These are phyloP conservation scores for Coecobrya sp. DNA, from an alignment of 2,888 invertebrate genomes.

Conservation along the genomic window DNA sequence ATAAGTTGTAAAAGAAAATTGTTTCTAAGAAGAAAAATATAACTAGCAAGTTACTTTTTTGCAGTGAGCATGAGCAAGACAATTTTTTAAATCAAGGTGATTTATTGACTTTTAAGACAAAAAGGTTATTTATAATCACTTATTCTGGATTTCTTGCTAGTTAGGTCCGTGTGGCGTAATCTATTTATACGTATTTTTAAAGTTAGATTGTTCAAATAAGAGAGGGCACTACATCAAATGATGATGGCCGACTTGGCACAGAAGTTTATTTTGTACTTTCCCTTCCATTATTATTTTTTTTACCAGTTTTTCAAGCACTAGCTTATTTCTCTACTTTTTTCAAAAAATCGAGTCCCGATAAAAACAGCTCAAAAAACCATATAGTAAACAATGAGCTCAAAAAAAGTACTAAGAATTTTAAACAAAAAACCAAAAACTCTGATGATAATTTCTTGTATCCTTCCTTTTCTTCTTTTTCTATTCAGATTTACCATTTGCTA, in stretches of 20 bases:
- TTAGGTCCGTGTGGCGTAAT: too few relatives aligned
- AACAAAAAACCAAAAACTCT: background rate
- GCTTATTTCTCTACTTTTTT: too few relatives aligned
- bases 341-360: background rate
- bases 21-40: too few relatives aligned
- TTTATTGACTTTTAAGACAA: background rate
- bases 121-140: background rate
- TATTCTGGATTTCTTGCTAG: too few relatives aligned
- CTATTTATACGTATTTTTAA: background rate
- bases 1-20: too few relatives aligned
- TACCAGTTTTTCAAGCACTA: too few relatives aligned
- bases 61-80: slow-evolving; percentile 33
- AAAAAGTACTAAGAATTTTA: background rate
- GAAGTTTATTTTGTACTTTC: too few relatives aligned
- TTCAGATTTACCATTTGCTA: background rate
- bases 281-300: too few relatives aligned
- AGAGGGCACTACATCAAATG: slow-evolving; percentile 9
- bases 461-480: background rate
- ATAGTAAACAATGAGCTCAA: background rate
- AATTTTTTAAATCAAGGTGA: slow-evolving; percentile 26
- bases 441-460: background rate
- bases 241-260: too few relatives aligned
- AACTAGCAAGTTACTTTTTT: background rate
- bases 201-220: background rate
- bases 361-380: background rate